Evolutionary conservation across 2,113 vertebrate genomes (phyloP).

Genomic region (Dicentrarchus labrax): DNA sequence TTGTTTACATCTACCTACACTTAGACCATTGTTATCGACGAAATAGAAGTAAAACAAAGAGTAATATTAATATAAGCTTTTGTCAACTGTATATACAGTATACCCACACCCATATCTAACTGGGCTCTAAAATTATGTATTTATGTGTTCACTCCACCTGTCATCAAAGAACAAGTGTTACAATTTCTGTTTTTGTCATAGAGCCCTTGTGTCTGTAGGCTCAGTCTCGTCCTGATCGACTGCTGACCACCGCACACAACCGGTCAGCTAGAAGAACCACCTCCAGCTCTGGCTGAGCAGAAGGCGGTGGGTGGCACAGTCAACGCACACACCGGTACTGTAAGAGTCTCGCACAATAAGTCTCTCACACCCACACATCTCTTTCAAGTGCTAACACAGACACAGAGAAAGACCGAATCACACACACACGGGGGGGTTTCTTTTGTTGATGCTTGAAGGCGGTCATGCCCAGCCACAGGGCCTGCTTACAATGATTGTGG

Average conservation of each 20-base stretch:
- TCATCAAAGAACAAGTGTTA: not conserved
- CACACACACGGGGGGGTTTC: slow-evolving; percentile 16
- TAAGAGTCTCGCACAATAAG: slow-evolving; percentile 53
- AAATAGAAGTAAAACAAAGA: not conserved
- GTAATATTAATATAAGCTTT: not conserved
- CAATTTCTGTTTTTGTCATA: not conserved
- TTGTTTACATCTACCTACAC: too few species aligned
- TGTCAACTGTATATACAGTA: not conserved
- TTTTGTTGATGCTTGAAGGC: slow-evolving; percentile 57
- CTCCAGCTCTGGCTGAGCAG: slow-evolving; percentile 33
- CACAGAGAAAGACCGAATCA: slow-evolving; percentile 30
- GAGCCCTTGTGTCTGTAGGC: not conserved
- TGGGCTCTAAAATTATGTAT: not conserved
- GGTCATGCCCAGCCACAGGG: slow-evolving; percentile 11
- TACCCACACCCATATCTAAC: not conserved
- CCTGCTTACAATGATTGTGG: slow-evolving; percentile 5
- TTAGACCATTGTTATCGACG: not conserved
- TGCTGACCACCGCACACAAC: not conserved
- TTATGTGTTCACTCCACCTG: not conserved
- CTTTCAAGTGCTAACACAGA: slow-evolving; percentile 49
- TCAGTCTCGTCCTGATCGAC: not conserved
- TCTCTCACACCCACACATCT: slow-evolving; percentile 60
- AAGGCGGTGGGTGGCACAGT: slow-evolving; percentile 61
- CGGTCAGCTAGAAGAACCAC: not conserved
- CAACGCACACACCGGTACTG: slow-evolving; percentile 17